Percentiles rank a stretch among this genome's conserved stretches.
phyloP scores from a whole-genome alignment of 2,797 vertebrate genomes.

The Halcyon smyrnensis region DNA sequence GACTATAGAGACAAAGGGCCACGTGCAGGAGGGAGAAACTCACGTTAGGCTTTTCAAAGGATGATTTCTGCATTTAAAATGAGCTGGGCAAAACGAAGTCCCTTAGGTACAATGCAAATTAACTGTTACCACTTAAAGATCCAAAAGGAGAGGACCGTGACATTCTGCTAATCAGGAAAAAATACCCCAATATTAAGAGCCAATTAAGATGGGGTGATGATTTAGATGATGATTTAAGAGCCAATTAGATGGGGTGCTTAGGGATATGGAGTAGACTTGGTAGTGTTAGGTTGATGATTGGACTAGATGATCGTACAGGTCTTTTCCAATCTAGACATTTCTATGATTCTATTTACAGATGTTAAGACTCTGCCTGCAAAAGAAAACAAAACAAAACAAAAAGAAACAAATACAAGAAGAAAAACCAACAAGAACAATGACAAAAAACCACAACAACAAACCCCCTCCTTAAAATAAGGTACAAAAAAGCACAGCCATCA shows the following conservation, averaged over 20 bases:
- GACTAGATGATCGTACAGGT: no score
- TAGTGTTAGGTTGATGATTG: no score
- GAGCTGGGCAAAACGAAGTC: not conserved
- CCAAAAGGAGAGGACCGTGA: not conserved
- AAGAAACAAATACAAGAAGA: no score
- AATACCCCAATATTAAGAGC: not conserved
- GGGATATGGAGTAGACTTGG: no score
- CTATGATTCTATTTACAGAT: not conserved
- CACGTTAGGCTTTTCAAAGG: not conserved
- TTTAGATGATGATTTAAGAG: no score
- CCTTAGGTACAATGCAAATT: not conserved
- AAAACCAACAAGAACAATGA: no score
- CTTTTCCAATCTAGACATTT: no score
- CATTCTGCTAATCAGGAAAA: not conserved
- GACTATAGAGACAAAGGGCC: not conserved
- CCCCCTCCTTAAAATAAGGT: not conserved
- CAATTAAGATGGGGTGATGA: no score
- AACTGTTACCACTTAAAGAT: not conserved
- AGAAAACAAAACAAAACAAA: no score
- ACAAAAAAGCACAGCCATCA: not conserved
- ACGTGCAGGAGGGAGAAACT: rapidly evolving
- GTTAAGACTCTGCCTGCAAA: not conserved
- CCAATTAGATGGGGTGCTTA: no score
- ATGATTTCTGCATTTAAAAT: not conserved
- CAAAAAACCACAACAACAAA: no score